A percentile compares a stretch with the other conserved stretches of the same genome.
Evolutionary conservation across 2,797 vertebrate genomes (phyloP).

Genomic region (Coregonus suidteri): DNA sequence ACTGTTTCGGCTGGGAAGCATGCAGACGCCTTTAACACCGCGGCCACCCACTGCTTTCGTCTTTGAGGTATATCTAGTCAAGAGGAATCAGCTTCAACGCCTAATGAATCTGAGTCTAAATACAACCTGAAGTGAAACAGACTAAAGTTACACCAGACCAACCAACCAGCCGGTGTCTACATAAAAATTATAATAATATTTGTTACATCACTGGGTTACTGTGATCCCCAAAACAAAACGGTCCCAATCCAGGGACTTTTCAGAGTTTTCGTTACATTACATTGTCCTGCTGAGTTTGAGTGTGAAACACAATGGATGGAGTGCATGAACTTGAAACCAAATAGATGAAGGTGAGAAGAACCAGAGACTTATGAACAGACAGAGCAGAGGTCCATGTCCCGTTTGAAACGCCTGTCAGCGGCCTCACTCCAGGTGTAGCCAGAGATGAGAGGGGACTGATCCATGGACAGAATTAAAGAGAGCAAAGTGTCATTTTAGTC

Average conservation of each 20-base stretch:
- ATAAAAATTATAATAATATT: not conserved
- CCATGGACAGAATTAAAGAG: too few relatives aligned
- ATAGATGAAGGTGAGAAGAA: not conserved
- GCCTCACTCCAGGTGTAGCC: conserved; percentile 10
- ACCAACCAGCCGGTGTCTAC: conserved; percentile 6
- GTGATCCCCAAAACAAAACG: not conserved
- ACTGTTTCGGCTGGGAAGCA: too few relatives aligned
- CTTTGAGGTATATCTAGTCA: not conserved
- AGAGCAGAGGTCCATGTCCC: not conserved
- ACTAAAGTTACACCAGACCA: conserved; percentile 7
- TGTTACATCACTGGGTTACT: conserved; percentile 11
- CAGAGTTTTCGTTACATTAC: not conserved
- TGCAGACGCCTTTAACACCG: not conserved
- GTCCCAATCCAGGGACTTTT: conserved; percentile 17
- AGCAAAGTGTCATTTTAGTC: too few relatives aligned
- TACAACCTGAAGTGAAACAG: not conserved
- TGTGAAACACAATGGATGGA: conserved; percentile 25
- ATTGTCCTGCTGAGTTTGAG: not conserved
- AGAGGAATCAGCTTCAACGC: not conserved
- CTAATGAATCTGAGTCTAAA: not conserved
- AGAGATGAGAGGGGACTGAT: not conserved
- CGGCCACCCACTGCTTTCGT: not conserved
- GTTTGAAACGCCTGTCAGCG: not conserved
- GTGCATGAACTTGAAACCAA: conserved; percentile 27
- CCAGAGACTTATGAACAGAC: conserved; percentile 1